These are phyloP conservation scores for Heliconius ethilla DNA, from an alignment of 2,888 invertebrate species.

Conservation along the genomic window DNA sequence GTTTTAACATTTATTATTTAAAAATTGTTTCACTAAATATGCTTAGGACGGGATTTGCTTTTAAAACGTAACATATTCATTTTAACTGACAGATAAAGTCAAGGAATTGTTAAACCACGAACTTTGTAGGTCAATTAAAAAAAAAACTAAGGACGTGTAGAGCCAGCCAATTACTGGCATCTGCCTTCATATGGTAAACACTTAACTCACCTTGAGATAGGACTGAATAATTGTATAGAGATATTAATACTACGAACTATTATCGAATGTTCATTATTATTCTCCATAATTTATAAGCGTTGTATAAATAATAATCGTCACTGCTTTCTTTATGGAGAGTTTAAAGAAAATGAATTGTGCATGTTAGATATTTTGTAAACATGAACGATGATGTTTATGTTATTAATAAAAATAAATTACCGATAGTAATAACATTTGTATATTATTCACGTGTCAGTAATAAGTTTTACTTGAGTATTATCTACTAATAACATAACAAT, in stretches of 20 bases:
- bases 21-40: neutral
- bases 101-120: conserved; percentile 36
- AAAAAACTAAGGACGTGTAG: conserved; percentile 29
- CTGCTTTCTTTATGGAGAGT: neutral
- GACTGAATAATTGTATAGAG: conserved; percentile 51
- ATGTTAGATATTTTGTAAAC: conserved; percentile 17
- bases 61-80: conserved; percentile 17
- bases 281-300: conserved; percentile 24
- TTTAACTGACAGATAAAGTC: conserved; percentile 31
- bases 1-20: neutral
- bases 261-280: conserved; percentile 18
- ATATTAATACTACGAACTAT: conserved; percentile 46
- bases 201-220: conserved; percentile 52
- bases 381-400: conserved; percentile 8
- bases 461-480: neutral
- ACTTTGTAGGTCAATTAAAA: conserved; percentile 35
- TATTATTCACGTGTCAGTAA: neutral
- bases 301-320: neutral
- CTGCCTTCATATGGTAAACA: conserved; percentile 15
- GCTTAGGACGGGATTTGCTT: neutral
- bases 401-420: conserved; percentile 3
- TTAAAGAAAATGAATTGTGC: neutral
- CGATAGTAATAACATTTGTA: neutral
- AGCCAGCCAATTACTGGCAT: neutral
- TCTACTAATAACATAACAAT: neutral